phyloP scores from a whole-genome alignment of 2,888 invertebrate species.

The Cabera pusaria region DNA sequence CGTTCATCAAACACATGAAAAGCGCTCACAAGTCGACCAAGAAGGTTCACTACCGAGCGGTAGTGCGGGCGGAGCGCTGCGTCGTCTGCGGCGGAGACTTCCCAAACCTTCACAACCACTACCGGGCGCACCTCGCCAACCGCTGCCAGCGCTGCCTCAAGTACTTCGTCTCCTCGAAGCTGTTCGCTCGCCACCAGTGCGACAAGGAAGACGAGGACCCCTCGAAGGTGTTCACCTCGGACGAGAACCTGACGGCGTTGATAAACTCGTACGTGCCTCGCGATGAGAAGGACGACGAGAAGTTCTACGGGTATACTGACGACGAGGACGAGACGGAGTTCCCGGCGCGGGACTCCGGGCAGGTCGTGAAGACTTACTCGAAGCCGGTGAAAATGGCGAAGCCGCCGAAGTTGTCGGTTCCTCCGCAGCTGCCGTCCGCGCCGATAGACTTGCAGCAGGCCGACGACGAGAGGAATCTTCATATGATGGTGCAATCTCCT shows the following conservation, averaged over 20 bases:
- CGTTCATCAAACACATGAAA: slow-evolving; percentile 73
- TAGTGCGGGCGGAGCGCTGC: slow-evolving; percentile 79
- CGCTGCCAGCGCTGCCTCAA: slow-evolving; percentile 75
- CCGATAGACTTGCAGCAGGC: slow-evolving; percentile 20
- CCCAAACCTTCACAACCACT: slow-evolving; percentile 85
- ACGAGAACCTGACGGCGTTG: slow-evolving; percentile 54
- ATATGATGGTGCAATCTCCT: slow-evolving; percentile 60
- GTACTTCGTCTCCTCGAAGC: slow-evolving; percentile 66
- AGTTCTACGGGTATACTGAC: slow-evolving; percentile 65
- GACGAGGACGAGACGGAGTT: slow-evolving; percentile 49
- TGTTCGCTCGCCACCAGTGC: slow-evolving; percentile 64
- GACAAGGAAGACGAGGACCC: slow-evolving; percentile 62
- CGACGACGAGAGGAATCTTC: slow-evolving; percentile 45
- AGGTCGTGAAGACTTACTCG: slow-evolving; percentile 19
- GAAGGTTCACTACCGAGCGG: slow-evolving; percentile 69
- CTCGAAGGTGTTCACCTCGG: slow-evolving; percentile 63
- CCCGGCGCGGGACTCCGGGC: background rate
- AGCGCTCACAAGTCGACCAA: slow-evolving; percentile 60
- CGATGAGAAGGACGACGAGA: slow-evolving; percentile 69
- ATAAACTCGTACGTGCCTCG: slow-evolving; percentile 67
- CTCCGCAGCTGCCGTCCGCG: no score
- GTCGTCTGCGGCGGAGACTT: slow-evolving; percentile 83
- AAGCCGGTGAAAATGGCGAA: slow-evolving; percentile 35
- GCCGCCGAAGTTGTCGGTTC: slow-evolving; percentile 2
- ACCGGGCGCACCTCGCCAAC: slow-evolving; percentile 83